Evolutionary conservation across 2,888 invertebrate species (phyloP).

Genomic region (Polyommatus iphigenia): DNA sequence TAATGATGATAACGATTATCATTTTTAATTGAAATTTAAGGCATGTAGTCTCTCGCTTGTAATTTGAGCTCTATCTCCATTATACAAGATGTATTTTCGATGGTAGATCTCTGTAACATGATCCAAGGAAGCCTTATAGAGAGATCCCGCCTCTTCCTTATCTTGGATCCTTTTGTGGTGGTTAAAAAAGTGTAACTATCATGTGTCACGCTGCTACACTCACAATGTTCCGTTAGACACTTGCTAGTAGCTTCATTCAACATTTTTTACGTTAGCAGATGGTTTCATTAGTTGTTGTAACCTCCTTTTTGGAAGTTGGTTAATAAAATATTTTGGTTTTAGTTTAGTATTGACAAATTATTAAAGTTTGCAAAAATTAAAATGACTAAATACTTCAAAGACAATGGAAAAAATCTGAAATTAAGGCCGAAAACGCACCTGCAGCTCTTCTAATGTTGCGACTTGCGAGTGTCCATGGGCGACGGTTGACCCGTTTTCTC

Average conservation of each 20-base stretch:
- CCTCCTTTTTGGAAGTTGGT: too few relatives aligned
- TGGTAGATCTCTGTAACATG: neutral
- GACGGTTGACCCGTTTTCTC: too few relatives aligned
- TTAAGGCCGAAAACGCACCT: too few relatives aligned
- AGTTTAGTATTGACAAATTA: too few relatives aligned
- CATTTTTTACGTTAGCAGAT: neutral
- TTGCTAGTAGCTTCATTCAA: neutral
- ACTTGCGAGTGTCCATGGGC: too few relatives aligned
- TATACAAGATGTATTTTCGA: neutral
- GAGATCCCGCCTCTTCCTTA: conserved; percentile 22
- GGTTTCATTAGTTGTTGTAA: neutral
- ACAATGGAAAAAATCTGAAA: too few relatives aligned
- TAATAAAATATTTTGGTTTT: too few relatives aligned
- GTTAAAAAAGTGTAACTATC: conserved; percentile 27
- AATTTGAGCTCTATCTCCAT: neutral
- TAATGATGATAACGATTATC: conserved; percentile 7
- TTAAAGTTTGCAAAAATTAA: too few relatives aligned
- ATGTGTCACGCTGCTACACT: neutral
- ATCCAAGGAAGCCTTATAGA: conserved; percentile 13
- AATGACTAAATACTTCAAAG: too few relatives aligned
- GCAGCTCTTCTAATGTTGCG: too few relatives aligned
- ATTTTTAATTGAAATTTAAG: conserved; percentile 7
- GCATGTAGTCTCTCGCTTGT: neutral
- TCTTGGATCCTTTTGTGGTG: conserved; percentile 19
- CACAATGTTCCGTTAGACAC: conserved; percentile 11